These are phyloP conservation scores for Heliconius eleuchia DNA, from an alignment of 1,140 invertebrate genomes.

Conservation along the genomic window DNA sequence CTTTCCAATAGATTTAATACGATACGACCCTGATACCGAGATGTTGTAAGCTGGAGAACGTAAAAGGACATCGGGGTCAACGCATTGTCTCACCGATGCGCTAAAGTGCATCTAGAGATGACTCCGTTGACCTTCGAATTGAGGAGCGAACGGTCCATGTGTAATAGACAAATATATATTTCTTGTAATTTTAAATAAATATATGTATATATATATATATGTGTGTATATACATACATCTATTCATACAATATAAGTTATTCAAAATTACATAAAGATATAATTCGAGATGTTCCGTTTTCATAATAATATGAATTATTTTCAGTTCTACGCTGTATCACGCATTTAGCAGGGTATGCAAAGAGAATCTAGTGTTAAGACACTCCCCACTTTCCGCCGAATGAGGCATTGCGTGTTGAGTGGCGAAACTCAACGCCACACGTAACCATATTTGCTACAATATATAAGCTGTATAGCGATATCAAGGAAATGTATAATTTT, in stretches of 20 bases:
- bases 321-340: too few species aligned
- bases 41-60: slow-evolving; percentile 50
- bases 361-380: too few species aligned
- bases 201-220: background rate
- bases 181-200: background rate
- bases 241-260: background rate
- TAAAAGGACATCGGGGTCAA: slow-evolving; percentile 55
- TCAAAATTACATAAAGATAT: too few species aligned
- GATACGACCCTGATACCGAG: slow-evolving; percentile 30
- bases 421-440: too few species aligned
- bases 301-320: too few species aligned
- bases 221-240: background rate
- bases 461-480: background rate
- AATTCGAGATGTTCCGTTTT: too few species aligned
- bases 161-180: slow-evolving; percentile 16
- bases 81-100: slow-evolving; percentile 51
- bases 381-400: too few species aligned
- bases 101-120: slow-evolving; percentile 53
- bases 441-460: background rate
- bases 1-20: slow-evolving; percentile 25
- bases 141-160: slow-evolving; percentile 28
- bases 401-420: background rate
- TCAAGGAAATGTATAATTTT: background rate
- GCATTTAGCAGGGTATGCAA: too few species aligned
- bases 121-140: slow-evolving; percentile 49